Base-by-base conservation (phyloP, 2,113 vertebrate genomes). In the Oceanites oceanicus region DNA sequence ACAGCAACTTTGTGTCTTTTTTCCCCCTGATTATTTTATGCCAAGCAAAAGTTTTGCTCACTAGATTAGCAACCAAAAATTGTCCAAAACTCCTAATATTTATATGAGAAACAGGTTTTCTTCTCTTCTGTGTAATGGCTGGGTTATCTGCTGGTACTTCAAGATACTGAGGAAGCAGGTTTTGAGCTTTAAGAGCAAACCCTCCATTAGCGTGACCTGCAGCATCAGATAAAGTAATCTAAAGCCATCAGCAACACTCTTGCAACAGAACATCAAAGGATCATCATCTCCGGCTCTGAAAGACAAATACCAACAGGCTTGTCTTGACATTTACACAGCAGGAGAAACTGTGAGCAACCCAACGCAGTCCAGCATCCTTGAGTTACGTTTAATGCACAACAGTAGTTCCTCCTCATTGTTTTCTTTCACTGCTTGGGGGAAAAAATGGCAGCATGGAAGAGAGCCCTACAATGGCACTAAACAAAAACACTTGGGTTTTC, bases 361-460 rank as follows among this genome's bases (percentile, higher is more conserved):
- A 55, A 40, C 22, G 2, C 9, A 20, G 58, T 7, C 53, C 84
- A 40, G 71, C 13, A 32, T 2, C 11, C 30, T 27, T 1, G 0
- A 72, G 49, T 34, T 65, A n/a, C 8, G 3, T 15, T 58, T 70
- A 50, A 11, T 4, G 38, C 32, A 40, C 14, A 36, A 3, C 0
- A 3, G 25, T 21, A 42, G 40, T 44, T 81, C 30, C 30, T 68
- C 55, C 30, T 91, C 23, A 2, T 12, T 40, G 44, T 56, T 38
- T 32, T 83, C 52, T 75, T 79, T 63, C 23, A 26, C 7, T 56
- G 75, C 44, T 11, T 1, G 25, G 7, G 42, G 61, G 12, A 5
- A 47, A 65, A 82, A 59, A 1, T 7, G 42, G 52, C 66, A 82
- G 74, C 27, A 3, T 5, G 21, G 73, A 65, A 45, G 63, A 73